Base-by-base conservation (phyloP, 2,113 vertebrate genomes). In the Anolis carolinensis region DNA sequence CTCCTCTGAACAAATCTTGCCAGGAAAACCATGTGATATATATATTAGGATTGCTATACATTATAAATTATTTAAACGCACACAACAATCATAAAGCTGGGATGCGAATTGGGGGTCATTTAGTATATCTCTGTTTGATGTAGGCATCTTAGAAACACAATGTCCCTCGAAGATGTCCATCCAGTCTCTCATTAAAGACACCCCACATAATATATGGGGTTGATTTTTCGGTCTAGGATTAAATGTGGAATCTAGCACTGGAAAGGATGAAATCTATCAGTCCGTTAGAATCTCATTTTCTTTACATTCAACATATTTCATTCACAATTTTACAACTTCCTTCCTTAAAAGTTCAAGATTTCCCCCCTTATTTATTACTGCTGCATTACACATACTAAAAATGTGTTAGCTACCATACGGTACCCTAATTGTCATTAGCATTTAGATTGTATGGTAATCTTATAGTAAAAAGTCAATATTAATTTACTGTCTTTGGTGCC, bases 371-470 rank as follows among this genome's bases (percentile, higher is more conserved):
- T 93, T 92, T 91, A 88, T 92, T 85, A 88, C 82, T 88, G 86
- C 67, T 34, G 79, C 88, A 92, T 92, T 82, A 87, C 87, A 84
- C 88, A 91, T 89, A 92, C 90, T 74, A 20, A 81, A 77, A 92
- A 89, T 87, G 83, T 79, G 93, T 93, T 90, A 91, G 89, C 87
- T 90, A 93, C 87, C 89, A 73, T 7, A 27, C 77, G 85, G 73
- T 39, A 83, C 81, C 93, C 89, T 92, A 94, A 93, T 93, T 94
- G 89, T 91, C 92, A 94, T 93, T 94, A 91, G 81, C 94, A 92
- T 94, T 95, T 94, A 94, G 92, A 95, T 94, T 88, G 92, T 95
- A 91, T 85, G 91, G 91, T 93, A 93, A 93, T 91, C 89, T 84
- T 82, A 83, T 83, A 91, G 89, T 86, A 83, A 94, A 81, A 81